Evolutionary conservation across 2,113 vertebrate species (phyloP).

Genomic region (Cephalophus harveyi): DNA sequence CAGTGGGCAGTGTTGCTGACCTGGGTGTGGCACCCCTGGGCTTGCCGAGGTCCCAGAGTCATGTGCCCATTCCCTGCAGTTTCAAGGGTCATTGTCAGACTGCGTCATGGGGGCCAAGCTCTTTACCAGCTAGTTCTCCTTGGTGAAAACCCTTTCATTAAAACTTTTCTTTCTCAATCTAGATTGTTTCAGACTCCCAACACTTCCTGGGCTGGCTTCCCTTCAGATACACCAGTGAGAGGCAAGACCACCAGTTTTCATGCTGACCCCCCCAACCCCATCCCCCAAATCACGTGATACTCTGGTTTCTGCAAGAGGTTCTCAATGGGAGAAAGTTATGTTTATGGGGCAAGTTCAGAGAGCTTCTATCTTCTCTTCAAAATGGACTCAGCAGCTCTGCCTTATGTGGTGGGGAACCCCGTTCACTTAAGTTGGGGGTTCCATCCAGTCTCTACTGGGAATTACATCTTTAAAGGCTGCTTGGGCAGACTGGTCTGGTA

Average conservation of each 20-base stretch:
- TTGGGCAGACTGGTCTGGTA: background rate
- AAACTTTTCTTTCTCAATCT: background rate
- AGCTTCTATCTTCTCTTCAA: background rate
- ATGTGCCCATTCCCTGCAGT: background rate
- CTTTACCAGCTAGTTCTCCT: background rate
- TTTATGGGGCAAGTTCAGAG: background rate
- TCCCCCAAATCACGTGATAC: too few species aligned
- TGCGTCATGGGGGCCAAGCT: background rate
- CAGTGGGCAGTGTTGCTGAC: fast-evolving
- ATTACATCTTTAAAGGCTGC: background rate
- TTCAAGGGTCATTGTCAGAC: background rate
- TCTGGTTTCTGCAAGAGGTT: background rate
- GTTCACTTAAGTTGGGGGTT: background rate
- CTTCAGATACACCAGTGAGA: background rate
- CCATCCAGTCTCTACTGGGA: background rate
- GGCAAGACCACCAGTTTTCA: background rate
- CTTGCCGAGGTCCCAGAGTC: background rate
- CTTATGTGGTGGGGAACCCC: fast-evolving
- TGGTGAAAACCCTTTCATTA: background rate
- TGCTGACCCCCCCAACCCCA: background rate
- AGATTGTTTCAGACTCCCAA: background rate
- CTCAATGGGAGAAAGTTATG: background rate
- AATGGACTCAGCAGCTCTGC: background rate
- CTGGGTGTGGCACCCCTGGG: background rate
- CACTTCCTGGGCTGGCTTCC: background rate